Evolutionary conservation across 2,113 vertebrate genomes (phyloP).

Genomic region (Patagioenas fasciata): DNA sequence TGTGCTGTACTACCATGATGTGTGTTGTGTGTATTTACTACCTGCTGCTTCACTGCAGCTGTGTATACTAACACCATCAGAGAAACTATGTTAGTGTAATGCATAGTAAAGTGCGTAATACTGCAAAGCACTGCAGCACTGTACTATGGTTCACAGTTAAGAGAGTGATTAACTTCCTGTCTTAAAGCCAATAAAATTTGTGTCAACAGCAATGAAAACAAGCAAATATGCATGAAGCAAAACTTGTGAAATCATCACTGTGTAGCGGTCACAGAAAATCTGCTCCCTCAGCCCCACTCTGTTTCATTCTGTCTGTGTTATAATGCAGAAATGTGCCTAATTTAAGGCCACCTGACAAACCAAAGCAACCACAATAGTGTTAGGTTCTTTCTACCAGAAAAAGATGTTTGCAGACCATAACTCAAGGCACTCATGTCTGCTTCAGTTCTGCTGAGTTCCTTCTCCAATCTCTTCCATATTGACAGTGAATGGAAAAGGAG

Average conservation of each 20-base stretch:
- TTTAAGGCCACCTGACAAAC: background rate
- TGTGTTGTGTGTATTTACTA: background rate
- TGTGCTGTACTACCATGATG: background rate
- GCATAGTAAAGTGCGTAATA: background rate
- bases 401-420: background rate
- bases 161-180: background rate
- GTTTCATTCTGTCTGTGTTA: background rate
- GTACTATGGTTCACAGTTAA: background rate
- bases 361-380: background rate
- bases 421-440: background rate
- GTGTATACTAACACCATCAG: background rate
- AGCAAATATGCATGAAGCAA: background rate
- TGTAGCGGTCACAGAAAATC: background rate
- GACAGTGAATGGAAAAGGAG: background rate
- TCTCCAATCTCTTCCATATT: fast-evolving
- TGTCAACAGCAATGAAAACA: background rate
- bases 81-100: background rate
- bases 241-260: background rate
- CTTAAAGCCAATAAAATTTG: background rate
- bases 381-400: background rate
- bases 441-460: background rate
- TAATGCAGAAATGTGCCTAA: background rate
- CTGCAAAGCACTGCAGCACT: background rate
- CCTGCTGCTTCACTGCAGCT: background rate
- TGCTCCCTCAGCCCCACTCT: background rate